Conservation (phyloP, 1,140 invertebrate species). For the Trichonephila clavipes region DNA sequence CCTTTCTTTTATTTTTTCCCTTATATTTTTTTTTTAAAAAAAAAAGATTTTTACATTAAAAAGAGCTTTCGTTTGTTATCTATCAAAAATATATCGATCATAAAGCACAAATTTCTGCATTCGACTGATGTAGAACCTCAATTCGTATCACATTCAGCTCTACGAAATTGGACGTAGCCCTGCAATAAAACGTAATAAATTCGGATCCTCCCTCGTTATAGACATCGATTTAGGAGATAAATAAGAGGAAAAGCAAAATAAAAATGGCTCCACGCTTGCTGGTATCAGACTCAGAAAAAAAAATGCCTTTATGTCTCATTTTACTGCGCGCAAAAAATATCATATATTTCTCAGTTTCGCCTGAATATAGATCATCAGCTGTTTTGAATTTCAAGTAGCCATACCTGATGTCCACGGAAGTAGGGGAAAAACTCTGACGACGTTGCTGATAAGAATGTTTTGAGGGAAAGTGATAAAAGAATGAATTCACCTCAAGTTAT, state of each 20-base stretch:
- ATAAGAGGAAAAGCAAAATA: slow-evolving; percentile 21
- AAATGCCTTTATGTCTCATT: neutral
- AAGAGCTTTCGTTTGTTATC: slow-evolving; percentile 1
- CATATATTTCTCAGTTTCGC: neutral
- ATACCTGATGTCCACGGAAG: neutral
- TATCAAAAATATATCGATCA: slow-evolving; percentile 27
- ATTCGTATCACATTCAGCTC: slow-evolving; percentile 17
- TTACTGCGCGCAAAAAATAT: slow-evolving; percentile 25
- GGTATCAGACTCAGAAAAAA: neutral
- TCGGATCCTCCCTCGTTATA: slow-evolving; percentile 54
- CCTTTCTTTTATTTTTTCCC: neutral
- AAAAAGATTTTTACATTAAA: neutral
- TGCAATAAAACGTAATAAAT: slow-evolving; percentile 62
- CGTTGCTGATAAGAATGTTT: neutral
- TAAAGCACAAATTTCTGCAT: slow-evolving; percentile 3
- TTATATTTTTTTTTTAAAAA: neutral
- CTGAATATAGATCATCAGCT: neutral
- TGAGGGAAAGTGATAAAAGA: neutral
- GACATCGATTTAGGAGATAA: slow-evolving; percentile 23
- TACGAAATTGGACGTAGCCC: slow-evolving; percentile 44
- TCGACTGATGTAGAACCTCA: neutral
- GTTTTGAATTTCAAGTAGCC: slow-evolving; percentile 27
- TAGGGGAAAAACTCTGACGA: neutral
- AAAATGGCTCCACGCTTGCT: neutral
- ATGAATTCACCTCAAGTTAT: too few relatives aligned